These are phyloP conservation scores for Lutjanus argentimaculatus DNA, from an alignment of 2,797 vertebrate genomes.

Conservation along the genomic window DNA sequence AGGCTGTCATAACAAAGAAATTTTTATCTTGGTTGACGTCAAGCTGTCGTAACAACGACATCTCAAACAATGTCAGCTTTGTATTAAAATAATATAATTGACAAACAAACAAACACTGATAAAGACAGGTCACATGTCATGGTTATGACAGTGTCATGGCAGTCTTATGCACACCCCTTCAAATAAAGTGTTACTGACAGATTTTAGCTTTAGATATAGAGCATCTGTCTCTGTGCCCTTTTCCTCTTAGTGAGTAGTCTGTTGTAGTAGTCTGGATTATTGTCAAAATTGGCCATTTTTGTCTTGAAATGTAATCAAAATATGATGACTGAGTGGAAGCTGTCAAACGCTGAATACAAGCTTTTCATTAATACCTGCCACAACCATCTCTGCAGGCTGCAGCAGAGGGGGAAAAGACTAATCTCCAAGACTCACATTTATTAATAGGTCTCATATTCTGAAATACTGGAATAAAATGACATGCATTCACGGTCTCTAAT, in stretches of 20 bases:
- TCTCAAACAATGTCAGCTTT: too few relatives aligned
- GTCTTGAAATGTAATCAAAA: constrained; percentile 28
- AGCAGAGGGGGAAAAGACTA: constrained; percentile 51
- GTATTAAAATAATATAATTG: too few relatives aligned
- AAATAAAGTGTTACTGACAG: too few relatives aligned
- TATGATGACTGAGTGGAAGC: constrained; percentile 14
- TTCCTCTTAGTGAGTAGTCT: not conserved
- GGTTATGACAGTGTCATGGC: too few relatives aligned
- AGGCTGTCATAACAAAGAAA: too few relatives aligned
- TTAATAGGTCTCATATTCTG: constrained; percentile 69
- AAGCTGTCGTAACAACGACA: too few relatives aligned
- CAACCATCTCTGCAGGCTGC: constrained; percentile 28
- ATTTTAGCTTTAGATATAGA: constrained; percentile 21
- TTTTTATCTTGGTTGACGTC: too few relatives aligned
- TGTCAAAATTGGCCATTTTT: constrained; percentile 6
- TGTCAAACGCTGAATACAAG: constrained; percentile 32
- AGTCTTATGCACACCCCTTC: too few relatives aligned
- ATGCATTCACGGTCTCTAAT: constrained; percentile 62
- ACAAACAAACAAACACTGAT: too few relatives aligned
- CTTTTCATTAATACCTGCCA: constrained; percentile 61
- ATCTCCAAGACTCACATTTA: constrained; percentile 73
- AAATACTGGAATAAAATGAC: constrained; percentile 67
- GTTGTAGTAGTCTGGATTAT: not conserved
- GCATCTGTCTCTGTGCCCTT: not conserved
- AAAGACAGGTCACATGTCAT: too few relatives aligned